Evolutionary conservation across 2,797 vertebrate genomes (phyloP), one percentile per base, ranked within the genome.

Genomic region (Poeciliopsis presidionis): DNA sequence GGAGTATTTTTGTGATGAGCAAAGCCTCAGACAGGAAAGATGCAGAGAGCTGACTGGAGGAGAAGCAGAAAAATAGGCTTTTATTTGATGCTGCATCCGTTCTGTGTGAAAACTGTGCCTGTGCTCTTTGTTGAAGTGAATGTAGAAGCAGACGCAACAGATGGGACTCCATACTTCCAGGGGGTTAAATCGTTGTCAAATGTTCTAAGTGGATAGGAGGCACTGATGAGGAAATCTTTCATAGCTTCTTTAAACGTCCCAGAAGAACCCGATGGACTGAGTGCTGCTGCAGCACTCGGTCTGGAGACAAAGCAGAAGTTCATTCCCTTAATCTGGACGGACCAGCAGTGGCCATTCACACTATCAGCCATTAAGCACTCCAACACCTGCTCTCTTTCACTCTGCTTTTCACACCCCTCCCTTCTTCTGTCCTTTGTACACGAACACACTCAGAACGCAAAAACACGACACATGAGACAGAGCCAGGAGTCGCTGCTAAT

Each of bases 301-400:
- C 91, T 93, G 51, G 69, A 88, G 82, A 94, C 92, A 93, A 93
- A 93, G 80, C 57, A 76, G 73, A 92, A 90, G 89, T 88, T 92
- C 81, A 90, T 90, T 92, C 87, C 87, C 82, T 86, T 82, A 87
- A 88, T 93, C 88, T 83, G 87, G 79, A 79, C 74, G 5, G 61
- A 84, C 81, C 81, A 63, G 73, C 39, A 73, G 75, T 46, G 51
- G 76, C 90, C 90, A 95, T 95, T 95, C 91, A 95, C n/a, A 12
- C 84, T 7, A 20, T 81, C 65, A 53, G 79, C 90, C 92, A 95
- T 95, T 93, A 93, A 87, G 79, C 92, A 92, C 94, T 95, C 86
- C 85, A 95, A 93, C 94, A 95, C 94, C 95, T 95, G 95, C 94
- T 95, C 93, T 90, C 94, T 91, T 90, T 90, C 90, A 77, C 88